Base-by-base conservation (phyloP, 2,888 invertebrate genomes). In the Mamestra brassicae region DNA sequence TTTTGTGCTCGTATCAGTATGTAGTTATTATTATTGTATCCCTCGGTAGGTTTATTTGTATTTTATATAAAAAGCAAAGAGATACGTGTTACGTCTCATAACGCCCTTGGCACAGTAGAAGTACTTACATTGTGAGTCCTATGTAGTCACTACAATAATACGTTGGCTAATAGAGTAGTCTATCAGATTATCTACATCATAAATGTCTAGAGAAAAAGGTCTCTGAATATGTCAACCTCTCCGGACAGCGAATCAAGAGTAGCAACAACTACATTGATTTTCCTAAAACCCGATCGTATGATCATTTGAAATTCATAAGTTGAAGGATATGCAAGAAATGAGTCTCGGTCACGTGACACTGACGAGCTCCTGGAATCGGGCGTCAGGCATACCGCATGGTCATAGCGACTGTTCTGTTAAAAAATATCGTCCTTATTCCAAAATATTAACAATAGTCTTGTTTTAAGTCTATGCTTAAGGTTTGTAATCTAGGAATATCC, bases 11-110 rank as follows among this genome's bases (percentile, higher is more conserved):
- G 45, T 67, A 69, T 62, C 80, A 74, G 74, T 63, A 47, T 5
- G 36, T 15, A 57, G n/a, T 79, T 54, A 78, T 34, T 78, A 73
- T 61, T 66, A 62, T 66, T 73, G 36, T 73, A 65, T 65, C 42
- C 58, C 34, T 50, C 54, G 38, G 50, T 42, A 54, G 34, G 34
- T 64, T 70, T 71, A n/a, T 58, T 70, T 50, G 36, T 47, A 47
- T 75, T 69, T 64, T 13, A 52, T 62, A 68, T 77, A 52, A 71
- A 55, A 78, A 60, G 17, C 45, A 76, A 36, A 78, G 60, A 78
- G 47, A 71, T 42, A 61, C 36, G 17, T 62, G 26, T 42, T 57
- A 65, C 36, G 36, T 62, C 45, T 78, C 42, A 36, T 36, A 52
- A n/a, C 60, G 73, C 65, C 73, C 50, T 78, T 64, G 78, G 54